Percentiles rank a stretch among this genome's conserved stretches.
phyloP scores from a whole-genome alignment of 2,888 invertebrate species.

The Cryptophagus acutangulus region DNA sequence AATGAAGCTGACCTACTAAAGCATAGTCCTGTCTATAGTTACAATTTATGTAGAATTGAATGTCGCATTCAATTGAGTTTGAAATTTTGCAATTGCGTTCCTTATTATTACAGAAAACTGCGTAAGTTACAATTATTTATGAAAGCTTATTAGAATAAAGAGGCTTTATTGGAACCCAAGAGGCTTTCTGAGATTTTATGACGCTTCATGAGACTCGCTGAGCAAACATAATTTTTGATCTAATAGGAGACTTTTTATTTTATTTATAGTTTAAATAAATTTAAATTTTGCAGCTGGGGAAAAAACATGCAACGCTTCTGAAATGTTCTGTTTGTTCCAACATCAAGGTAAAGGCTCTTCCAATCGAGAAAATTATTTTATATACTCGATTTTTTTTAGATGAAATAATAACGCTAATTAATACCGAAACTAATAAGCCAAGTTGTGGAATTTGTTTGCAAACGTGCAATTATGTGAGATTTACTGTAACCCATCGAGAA shows the following conservation, averaged over 20 bases:
- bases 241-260: too few relatives aligned
- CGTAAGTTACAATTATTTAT: conserved; percentile 25
- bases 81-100: conserved; percentile 41
- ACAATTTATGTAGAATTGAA: conserved; percentile 42
- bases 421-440: conserved; percentile 1
- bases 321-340: conserved; percentile 39
- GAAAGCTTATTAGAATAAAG: conserved; percentile 3
- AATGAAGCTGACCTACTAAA: conserved; percentile 35
- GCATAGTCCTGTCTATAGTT: conserved; percentile 38
- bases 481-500: neutral
- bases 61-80: conserved; percentile 39
- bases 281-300: conserved; percentile 26
- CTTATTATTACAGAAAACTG: conserved; percentile 40
- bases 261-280: too few relatives aligned
- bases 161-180: too few relatives aligned
- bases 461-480: neutral
- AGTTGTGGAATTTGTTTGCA: neutral
- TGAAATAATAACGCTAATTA: neutral
- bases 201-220: too few relatives aligned
- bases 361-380: conserved; percentile 2
- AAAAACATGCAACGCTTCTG: conserved; percentile 38
- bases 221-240: too few relatives aligned
- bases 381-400: conserved; percentile 3
- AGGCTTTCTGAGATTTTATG: too few relatives aligned
- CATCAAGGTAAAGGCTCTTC: conserved; percentile 28